A percentile compares a stretch with the other conserved stretches of the same genome.
These are phyloP conservation scores for Cynopterus sphinx DNA, from an alignment of 2,797 vertebrate genomes.

Conservation along the genomic window DNA sequence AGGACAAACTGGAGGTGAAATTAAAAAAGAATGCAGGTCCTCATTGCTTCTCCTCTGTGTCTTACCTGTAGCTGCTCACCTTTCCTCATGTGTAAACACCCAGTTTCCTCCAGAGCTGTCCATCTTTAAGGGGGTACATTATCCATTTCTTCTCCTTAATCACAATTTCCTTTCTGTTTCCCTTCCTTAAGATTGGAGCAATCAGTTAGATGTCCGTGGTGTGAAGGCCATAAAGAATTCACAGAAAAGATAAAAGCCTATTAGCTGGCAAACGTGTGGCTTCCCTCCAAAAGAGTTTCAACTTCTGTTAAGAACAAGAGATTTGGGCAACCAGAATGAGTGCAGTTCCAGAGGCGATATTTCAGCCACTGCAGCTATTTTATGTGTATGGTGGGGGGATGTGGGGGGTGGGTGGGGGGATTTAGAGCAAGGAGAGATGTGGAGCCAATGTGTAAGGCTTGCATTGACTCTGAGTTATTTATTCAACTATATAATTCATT, in stretches of 20 bases:
- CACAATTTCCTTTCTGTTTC: not conserved
- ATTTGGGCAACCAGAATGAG: not conserved
- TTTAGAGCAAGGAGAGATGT: not conserved
- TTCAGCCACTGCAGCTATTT: not conserved
- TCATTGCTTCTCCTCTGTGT: not conserved
- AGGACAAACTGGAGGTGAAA: not conserved
- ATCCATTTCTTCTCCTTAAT: not conserved
- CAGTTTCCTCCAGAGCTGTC: not conserved
- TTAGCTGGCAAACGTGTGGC: not conserved
- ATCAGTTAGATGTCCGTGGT: not conserved
- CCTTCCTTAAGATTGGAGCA: not conserved
- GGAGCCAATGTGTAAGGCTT: not conserved
- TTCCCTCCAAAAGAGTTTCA: not conserved
- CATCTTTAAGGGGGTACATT: not conserved
- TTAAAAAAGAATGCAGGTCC: not conserved
- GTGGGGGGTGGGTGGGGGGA: no score
- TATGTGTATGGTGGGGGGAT: not conserved
- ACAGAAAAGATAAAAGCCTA: not conserved
- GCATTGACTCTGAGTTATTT: not conserved
- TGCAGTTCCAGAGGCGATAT: not conserved
- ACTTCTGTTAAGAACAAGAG: not conserved
- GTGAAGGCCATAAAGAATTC: not conserved
- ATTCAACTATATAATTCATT: not conserved
- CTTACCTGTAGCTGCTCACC: not conserved
- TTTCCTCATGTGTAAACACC: no score